phyloP scores from a whole-genome alignment of 2,888 invertebrate species.

The Lobophora halterata region DNA sequence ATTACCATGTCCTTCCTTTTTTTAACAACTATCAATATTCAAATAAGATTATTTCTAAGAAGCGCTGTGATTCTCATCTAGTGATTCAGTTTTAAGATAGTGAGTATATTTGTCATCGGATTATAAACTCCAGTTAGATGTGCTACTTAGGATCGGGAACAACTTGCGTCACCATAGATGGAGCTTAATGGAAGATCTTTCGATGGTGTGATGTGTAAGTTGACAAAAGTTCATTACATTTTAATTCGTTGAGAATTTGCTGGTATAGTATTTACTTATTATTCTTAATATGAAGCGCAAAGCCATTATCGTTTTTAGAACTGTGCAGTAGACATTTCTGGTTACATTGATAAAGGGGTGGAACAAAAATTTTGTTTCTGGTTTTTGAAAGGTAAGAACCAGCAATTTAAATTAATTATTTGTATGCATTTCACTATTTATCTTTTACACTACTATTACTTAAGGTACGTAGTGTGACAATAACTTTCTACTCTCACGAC shows the following conservation, averaged over 20 bases:
- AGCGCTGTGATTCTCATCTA: slow-evolving; percentile 4
- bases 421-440: slow-evolving; percentile 10
- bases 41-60: slow-evolving; percentile 7
- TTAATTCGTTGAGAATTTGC: slow-evolving; percentile 10
- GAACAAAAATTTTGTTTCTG: too few species aligned
- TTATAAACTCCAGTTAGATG: slow-evolving; percentile 22
- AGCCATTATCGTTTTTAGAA: too few species aligned
- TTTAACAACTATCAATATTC: too few species aligned
- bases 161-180: slow-evolving; percentile 14
- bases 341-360: too few species aligned
- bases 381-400: too few species aligned
- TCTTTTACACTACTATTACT: slow-evolving; percentile 28
- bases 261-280: too few species aligned
- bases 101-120: slow-evolving; percentile 15
- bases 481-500: slow-evolving; percentile 65
- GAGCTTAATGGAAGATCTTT: slow-evolving; percentile 8
- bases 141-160: slow-evolving; percentile 18
- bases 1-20: too few species aligned
- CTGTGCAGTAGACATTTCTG: too few species aligned
- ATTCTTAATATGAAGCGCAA: too few species aligned
- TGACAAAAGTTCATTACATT: slow-evolving; percentile 8
- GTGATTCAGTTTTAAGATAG: slow-evolving; percentile 5
- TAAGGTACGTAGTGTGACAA: slow-evolving; percentile 42
- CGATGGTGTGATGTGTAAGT: too few species aligned
- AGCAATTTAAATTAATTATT: slow-evolving; percentile 11